These are phyloP conservation scores for Perccottus glenii DNA, from an alignment of 2,113 vertebrate genomes.

Conservation along the genomic window DNA sequence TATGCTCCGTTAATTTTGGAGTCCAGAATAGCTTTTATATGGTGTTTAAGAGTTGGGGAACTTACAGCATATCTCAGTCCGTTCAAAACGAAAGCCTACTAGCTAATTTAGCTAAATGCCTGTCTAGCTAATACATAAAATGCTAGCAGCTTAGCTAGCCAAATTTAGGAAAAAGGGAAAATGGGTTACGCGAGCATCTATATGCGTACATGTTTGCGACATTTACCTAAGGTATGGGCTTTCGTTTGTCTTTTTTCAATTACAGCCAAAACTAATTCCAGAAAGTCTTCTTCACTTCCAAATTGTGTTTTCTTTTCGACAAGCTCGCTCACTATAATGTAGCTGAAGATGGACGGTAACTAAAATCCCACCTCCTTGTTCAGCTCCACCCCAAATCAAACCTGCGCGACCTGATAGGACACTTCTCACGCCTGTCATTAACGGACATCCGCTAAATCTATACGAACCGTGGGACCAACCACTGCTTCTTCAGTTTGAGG, in stretches of 20 bases:
- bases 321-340: constrained; percentile 77
- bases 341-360: constrained; percentile 83
- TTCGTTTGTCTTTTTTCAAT: constrained; percentile 77
- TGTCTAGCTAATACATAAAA: constrained; percentile 68
- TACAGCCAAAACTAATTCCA: constrained; percentile 73
- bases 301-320: constrained; percentile 80
- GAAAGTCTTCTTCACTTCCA: constrained; percentile 78
- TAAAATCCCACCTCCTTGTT: constrained; percentile 70
- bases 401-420: constrained; percentile 55
- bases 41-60: constrained; percentile 48
- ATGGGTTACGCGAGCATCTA: constrained; percentile 67
- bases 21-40: constrained; percentile 23
- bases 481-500: too few relatives aligned
- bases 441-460: constrained; percentile 53
- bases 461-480: constrained; percentile 42
- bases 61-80: constrained; percentile 33
- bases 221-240: constrained; percentile 75
- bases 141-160: constrained; percentile 68
- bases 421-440: constrained; percentile 11
- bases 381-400: constrained; percentile 53
- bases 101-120: constrained; percentile 63
- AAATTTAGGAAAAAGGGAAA: constrained; percentile 75
- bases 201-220: constrained; percentile 62
- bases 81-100: constrained; percentile 53
- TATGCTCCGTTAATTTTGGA: constrained; percentile 52